Evolutionary conservation across 2,888 invertebrate genomes (phyloP), one percentile per base, ranked within the genome.

Genomic region (Reticulitermes lucifugus): DNA sequence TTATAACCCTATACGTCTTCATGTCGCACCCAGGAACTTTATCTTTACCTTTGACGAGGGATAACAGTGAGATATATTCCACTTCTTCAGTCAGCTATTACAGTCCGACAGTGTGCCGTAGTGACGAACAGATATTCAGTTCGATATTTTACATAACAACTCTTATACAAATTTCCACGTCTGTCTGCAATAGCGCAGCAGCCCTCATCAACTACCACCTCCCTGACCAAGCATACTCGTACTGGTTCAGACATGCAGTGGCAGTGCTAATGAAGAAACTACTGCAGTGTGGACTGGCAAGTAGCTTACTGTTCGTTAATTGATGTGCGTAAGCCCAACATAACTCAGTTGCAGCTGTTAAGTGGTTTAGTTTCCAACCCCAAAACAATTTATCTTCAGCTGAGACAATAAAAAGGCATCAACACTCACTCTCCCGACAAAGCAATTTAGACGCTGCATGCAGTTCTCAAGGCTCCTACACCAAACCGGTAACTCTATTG

Each of bases 331-430:
- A 80, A 41, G 65, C 9, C n/a, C 6, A 6, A 65, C 65, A 25
- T 65, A 65, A 65, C 6, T 65, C 65, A 65, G 25, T 12, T 75
- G 21, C 22, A 75, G 21, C 46, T 80, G 60, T 60, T 80, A 80
- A 80, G 80, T 80, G 60, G 80, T 60, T 60, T 80, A 41, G 60
- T 60, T 80, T 60, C 60, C 80, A 80, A n/a, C 25, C 35, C 55
- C 79, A 46, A 22, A 41, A 46, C 79, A 65, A 25, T 25, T 65
- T 25, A 65, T 65, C 25, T 59, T 80, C 18, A 35, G 41, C 21
- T 25, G 21, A 35, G 22, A 80, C 80, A 80, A 80, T 60, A 80
- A 55, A 35, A 60, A 46, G 51, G 51, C 51, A 51, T 79, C 79
- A 51, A 35, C 59, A 80, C 10, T 41, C 29, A 14, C 41, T n/a